phyloP scores from a whole-genome alignment of 2,797 vertebrate species.

The Galago senegalensis region DNA sequence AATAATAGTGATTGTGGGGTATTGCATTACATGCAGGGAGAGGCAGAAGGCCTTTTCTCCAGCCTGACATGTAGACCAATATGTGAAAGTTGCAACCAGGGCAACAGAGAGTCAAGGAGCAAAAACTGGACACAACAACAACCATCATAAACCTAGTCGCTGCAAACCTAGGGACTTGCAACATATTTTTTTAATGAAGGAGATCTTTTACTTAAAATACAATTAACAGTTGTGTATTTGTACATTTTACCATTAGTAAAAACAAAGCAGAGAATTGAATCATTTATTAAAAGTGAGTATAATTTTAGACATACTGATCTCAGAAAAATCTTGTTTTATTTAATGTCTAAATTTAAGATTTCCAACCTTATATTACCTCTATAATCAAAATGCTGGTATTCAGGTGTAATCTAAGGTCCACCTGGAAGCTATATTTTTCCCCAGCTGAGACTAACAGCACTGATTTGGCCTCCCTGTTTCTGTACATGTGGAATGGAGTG shows the following conservation, averaged over 20 bases:
- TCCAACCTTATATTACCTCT: neutral
- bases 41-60: neutral
- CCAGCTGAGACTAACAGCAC: neutral
- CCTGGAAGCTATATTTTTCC: neutral
- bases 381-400: slow-evolving; percentile 40
- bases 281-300: neutral
- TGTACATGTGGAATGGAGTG: neutral
- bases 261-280: neutral
- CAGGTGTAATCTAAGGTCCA: neutral
- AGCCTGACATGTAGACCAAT: neutral
- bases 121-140: neutral
- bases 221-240: neutral
- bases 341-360: slow-evolving; percentile 23
- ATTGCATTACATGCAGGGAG: neutral
- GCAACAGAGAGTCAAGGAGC: neutral
- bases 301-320: slow-evolving; percentile 2
- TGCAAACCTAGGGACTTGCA: neutral
- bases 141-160: neutral
- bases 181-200: neutral
- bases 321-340: slow-evolving; percentile 41
- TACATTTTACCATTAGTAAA: neutral
- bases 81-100: neutral
- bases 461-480: neutral
- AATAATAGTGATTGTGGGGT: neutral
- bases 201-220: neutral